Evolutionary conservation across 2,888 invertebrate species (phyloP).

Genomic region (Zonitis immaculata): DNA sequence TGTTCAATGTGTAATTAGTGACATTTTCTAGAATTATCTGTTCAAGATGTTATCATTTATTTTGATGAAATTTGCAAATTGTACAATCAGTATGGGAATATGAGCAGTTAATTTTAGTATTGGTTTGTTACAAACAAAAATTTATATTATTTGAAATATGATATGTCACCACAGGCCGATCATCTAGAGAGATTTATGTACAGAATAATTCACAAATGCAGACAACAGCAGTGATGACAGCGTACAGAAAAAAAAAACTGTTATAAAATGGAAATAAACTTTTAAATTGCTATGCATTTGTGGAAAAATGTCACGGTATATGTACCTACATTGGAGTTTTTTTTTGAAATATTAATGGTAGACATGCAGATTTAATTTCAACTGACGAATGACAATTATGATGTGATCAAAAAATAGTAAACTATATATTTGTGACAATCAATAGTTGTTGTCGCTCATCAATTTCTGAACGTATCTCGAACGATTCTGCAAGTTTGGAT

Average conservation of each 20-base stretch:
- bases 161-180: slow-evolving; percentile 10
- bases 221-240: slow-evolving; percentile 9
- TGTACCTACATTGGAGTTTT: not conserved
- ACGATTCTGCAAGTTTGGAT: too few species aligned
- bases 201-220: slow-evolving; percentile 16
- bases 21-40: too few species aligned
- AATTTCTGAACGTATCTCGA: too few species aligned
- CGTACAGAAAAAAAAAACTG: too few species aligned
- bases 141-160: not conserved
- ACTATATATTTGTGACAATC: not conserved
- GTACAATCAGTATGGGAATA: too few species aligned
- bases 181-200: slow-evolving; percentile 13
- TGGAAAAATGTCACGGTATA: too few species aligned
- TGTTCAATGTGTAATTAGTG: too few species aligned
- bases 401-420: not conserved
- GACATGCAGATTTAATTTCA: not conserved
- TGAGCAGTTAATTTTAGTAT: not conserved
- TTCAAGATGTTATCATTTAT: too few species aligned
- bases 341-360: not conserved
- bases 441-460: too few species aligned
- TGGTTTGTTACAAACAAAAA: not conserved
- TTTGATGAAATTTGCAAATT: too few species aligned
- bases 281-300: not conserved
- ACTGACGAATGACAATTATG: not conserved
- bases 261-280: not conserved